These are phyloP conservation scores for Aporrectodea caliginosa DNA, from an alignment of 1,140 invertebrate genomes.

Conservation along the genomic window DNA sequence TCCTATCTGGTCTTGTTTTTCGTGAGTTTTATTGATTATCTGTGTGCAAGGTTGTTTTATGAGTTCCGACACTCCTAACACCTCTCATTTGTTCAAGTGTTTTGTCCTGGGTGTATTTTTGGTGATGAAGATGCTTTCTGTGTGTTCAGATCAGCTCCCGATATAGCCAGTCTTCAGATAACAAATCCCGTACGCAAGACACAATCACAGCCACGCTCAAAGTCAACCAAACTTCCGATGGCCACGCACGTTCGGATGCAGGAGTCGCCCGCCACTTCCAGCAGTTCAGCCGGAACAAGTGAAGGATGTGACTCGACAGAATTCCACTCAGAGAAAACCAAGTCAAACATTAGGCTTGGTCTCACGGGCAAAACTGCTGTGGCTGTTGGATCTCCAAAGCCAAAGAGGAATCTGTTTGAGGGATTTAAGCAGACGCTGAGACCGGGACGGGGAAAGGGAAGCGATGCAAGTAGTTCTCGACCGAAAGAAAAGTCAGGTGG, in stretches of 20 bases:
- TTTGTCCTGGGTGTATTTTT: too few relatives aligned
- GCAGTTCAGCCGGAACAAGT: not conserved
- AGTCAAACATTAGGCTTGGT: not conserved
- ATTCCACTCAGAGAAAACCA: not conserved
- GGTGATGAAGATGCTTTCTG: too few relatives aligned
- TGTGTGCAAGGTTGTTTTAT: too few relatives aligned
- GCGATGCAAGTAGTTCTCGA: not conserved
- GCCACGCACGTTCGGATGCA: not conserved
- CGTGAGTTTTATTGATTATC: too few relatives aligned
- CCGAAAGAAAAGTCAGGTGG: not conserved
- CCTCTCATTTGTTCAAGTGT: too few relatives aligned
- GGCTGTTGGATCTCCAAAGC: slow-evolving; percentile 44
- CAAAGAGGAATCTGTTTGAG: slow-evolving; percentile 58
- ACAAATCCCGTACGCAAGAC: not conserved
- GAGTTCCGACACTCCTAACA: too few relatives aligned
- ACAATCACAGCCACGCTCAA: not conserved
- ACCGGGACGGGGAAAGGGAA: slow-evolving; percentile 47
- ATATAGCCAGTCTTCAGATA: not conserved
- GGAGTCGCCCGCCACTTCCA: not conserved
- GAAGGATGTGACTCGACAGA: not conserved
- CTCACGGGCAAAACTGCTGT: slow-evolving; percentile 20
- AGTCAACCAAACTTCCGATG: not conserved
- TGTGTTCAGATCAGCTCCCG: not conserved
- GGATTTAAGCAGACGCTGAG: slow-evolving; percentile 63
- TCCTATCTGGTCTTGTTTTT: too few relatives aligned